Base-by-base conservation (phyloP, 2,113 vertebrate genomes). In the Mobula hypostoma region DNA sequence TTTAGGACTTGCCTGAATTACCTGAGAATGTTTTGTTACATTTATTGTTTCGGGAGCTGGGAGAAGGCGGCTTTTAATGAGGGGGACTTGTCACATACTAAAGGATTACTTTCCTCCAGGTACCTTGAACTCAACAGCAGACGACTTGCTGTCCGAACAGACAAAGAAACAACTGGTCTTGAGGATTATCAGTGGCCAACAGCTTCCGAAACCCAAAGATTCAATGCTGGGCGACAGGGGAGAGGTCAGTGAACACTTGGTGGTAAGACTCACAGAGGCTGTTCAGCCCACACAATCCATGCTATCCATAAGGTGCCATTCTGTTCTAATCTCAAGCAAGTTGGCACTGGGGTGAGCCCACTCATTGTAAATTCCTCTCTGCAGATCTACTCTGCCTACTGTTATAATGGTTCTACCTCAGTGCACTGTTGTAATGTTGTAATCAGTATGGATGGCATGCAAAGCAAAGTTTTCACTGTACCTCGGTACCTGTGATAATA, bases 211-310 rank as follows among this genome's bases (percentile, higher is more conserved):
- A 95, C 99, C 99, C 0, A 98, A 98, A 94, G 99, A 98, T 95
- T 99, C 99, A 0, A 97, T 99, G 98, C 94, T 99, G 94, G 99
- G 99, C 58, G 99, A 99, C 96, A 96, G 99, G 78, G 99, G 99
- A 96, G 99, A 99, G 98, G 99, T 99, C 96, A 95, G 94, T 0
- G 19, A 58, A 9, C 27, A 12, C 8, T 24, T 70, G 0, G 0
- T 14, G 80, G 40, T 48, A 7, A 79, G 32, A 79, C 1, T 19
- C 58, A 0, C 0, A 0, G 58, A 2, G 1, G 77, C 9, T 2
- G 24, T 3, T 72, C 24, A 0, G 0, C 72, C 72, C 72, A 74
- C 72, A 0, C 68, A 15, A 1, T 11, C 68, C 68, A 70, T 70
- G 68, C 72, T 24, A 94, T 70, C 0, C 94, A 94, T 94, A 61